These are phyloP conservation scores for Leptogaster cylindrica DNA, from an alignment of 2,888 invertebrate species.

Conservation along the genomic window DNA sequence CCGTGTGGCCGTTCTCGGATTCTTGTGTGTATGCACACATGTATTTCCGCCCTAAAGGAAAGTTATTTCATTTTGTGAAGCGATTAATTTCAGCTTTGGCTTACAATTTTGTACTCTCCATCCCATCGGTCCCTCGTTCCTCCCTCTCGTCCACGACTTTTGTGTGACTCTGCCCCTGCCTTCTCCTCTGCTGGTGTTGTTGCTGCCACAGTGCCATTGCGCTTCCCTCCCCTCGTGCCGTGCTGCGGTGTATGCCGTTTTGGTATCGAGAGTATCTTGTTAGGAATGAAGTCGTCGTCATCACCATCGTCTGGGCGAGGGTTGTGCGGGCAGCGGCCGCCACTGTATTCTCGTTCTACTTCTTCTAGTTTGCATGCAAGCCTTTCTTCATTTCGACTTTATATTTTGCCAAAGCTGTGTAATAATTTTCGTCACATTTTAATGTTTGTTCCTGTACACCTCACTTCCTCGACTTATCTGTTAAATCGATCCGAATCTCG, in stretches of 20 bases:
- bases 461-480: conserved; percentile 20
- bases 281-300: not conserved
- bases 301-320: not conserved
- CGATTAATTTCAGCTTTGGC: conserved; percentile 37
- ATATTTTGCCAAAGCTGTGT: conserved; percentile 25
- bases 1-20: not conserved
- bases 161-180: not conserved
- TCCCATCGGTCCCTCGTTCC: not conserved
- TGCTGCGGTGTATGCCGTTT: not conserved
- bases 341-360: conserved; percentile 31
- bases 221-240: not conserved
- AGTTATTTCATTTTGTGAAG: conserved; percentile 37
- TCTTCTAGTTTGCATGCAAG: conserved; percentile 34
- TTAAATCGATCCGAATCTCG: conserved; percentile 14
- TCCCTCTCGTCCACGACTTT: not conserved
- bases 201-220: not conserved
- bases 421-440: conserved; percentile 34
- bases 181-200: not conserved
- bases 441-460: conserved; percentile 12
- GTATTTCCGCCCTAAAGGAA: conserved; percentile 34
- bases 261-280: conserved; percentile 2
- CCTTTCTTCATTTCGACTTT: conserved; percentile 27
- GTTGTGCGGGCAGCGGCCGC: not conserved
- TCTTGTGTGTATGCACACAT: conserved; percentile 14
- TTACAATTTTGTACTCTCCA: conserved; percentile 30